phyloP scores from a whole-genome alignment of 2,113 vertebrate species.

The Aix galericulata region DNA sequence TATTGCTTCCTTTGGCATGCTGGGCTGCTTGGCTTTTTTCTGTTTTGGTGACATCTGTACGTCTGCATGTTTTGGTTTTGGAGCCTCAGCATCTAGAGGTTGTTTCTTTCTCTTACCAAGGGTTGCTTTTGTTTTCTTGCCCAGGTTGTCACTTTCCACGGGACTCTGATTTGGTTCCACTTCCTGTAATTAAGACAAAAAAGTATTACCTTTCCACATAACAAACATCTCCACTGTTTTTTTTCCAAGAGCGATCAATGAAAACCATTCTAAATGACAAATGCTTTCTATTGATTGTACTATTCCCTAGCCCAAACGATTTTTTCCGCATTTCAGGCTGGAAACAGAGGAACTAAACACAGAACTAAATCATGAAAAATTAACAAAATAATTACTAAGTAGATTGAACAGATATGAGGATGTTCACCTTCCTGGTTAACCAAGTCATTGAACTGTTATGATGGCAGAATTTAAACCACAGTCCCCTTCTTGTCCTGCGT shows the following conservation, averaged over 20 bases:
- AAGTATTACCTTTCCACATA: neutral
- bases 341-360: neutral
- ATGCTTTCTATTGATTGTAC: rapidly evolving
- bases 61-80: neutral
- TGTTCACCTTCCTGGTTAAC: neutral
- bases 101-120: constrained; percentile 19
- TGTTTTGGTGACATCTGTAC: neutral
- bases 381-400: neutral
- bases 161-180: neutral
- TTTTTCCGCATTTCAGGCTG: neutral
- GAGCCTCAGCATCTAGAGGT: neutral
- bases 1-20: neutral
- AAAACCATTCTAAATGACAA: neutral
- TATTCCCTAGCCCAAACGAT: neutral
- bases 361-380: neutral
- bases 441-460: neutral
- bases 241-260: neutral
- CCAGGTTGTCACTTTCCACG: neutral
- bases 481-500: rapidly evolving
- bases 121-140: neutral
- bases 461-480: neutral
- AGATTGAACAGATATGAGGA: neutral
- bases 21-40: constrained; percentile 23
- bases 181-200: constrained; percentile 41
- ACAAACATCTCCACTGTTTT: neutral